Base-by-base conservation (phyloP, 1,140 invertebrate genomes). In the Procambarus clarkii region DNA sequence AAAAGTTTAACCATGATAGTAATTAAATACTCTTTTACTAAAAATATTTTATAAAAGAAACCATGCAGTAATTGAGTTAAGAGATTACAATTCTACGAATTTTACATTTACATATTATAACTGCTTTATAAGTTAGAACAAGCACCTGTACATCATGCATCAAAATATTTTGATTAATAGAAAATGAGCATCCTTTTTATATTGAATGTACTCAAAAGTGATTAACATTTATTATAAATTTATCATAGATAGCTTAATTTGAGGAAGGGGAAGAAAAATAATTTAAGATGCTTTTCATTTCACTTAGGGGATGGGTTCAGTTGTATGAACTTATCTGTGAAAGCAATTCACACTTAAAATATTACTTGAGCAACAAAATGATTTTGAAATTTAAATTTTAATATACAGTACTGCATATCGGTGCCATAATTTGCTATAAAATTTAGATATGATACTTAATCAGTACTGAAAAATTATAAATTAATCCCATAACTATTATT, bases 171-270 rank as follows among this genome's bases (percentile, higher is more conserved):
- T 74, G 11, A 69, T 84, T 64, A 64, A 3, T 45, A 18, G 3
- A 83, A 9, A 74, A 9, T 69, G 7, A 3, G 48, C 0, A 76
- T 34, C 44, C 24, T 74, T 58, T 21, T 64, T 64, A 64, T 18
- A 64, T 64, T 21, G 13, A 64, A 18, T 5, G 60, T 64, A 64
- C 21, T 64, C 13, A 64, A 58, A 58, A 64, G 15, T 64, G 13
- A 50, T 58, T 74, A 34, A 86, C 11, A 76, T 4, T 64, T 18
- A 86, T 21, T 74, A n/a, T 13, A n/a, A 86, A 7, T 74, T 3
- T 44, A 15, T 45, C 71, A 86, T 86, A 74, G 34, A 76, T 85
- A 85, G 60, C 34, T 74, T 46, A 44, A 84, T 85, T 21, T 3
- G 46, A 0, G 18, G 46, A 7, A 1, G 44, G 46, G 76, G 34